Conservation (phyloP, 2,888 invertebrate species). For the Pantelozetes paolii region DNA sequence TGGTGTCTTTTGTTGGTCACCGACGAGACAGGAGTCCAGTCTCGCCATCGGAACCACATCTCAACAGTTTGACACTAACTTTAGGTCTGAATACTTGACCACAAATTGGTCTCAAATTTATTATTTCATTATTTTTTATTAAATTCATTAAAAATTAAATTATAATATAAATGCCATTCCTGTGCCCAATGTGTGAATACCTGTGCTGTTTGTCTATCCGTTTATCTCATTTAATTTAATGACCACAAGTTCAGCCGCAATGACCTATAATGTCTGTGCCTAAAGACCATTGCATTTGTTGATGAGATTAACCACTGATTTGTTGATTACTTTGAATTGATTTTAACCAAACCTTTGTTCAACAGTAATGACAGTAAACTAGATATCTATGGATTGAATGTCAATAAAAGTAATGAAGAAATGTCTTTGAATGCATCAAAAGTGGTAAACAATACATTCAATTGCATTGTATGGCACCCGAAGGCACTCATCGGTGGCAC, state of each 20-base stretch:
- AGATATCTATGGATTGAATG: background rate
- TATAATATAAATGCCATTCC: no score
- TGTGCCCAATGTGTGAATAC: no score
- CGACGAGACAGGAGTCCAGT: background rate
- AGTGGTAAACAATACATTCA: background rate
- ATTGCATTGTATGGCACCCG: constrained; percentile 7
- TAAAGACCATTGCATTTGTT: no score
- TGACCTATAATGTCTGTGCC: no score
- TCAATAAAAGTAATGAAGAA: constrained; percentile 9
- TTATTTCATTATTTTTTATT: background rate
- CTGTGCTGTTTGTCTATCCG: no score
- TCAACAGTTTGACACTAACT: constrained; percentile 34
- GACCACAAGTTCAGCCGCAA: no score
- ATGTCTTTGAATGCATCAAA: background rate
- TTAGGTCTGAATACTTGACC: background rate
- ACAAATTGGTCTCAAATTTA: background rate
- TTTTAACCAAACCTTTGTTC: background rate
- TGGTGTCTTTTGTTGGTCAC: constrained; percentile 28
- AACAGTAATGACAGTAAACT: constrained; percentile 8
- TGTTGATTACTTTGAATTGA: no score
- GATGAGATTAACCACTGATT: no score
- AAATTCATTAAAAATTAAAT: background rate
- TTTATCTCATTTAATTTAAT: no score
- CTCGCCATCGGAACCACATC: constrained; percentile 25
- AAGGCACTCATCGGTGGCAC: constrained; percentile 11